These are phyloP conservation scores for Herminia tarsipennalis DNA, from an alignment of 2,888 invertebrate genomes.

Conservation along the genomic window DNA sequence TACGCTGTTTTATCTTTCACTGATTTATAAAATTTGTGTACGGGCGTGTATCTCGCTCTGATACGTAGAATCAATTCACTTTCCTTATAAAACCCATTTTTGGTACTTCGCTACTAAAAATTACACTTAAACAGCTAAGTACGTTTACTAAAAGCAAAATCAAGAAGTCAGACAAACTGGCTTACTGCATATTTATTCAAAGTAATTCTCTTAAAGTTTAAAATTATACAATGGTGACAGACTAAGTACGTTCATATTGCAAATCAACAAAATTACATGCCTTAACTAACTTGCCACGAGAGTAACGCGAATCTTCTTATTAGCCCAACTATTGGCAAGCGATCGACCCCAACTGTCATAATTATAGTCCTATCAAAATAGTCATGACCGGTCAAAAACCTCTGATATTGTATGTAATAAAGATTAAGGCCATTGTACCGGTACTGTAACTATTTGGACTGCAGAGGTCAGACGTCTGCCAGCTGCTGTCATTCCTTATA, in stretches of 20 bases:
- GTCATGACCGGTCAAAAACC: not conserved
- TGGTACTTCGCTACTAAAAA: too few relatives aligned
- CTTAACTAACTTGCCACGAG: not conserved
- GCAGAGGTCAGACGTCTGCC: slow-evolving; percentile 1
- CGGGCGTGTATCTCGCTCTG: slow-evolving; percentile 36
- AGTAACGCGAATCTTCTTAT: not conserved
- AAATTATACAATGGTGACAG: too few relatives aligned
- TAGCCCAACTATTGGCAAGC: not conserved
- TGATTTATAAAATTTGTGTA: slow-evolving; percentile 45
- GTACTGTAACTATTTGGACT: slow-evolving; percentile 4
- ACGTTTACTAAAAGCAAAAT: too few relatives aligned
- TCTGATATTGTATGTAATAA: not conserved
- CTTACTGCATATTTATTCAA: too few relatives aligned
- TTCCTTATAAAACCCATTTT: slow-evolving; percentile 21
- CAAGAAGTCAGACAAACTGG: too few relatives aligned
- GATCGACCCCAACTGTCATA: not conserved
- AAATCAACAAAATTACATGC: not conserved
- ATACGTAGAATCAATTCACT: slow-evolving; percentile 40
- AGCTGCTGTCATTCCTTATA: slow-evolving; percentile 2
- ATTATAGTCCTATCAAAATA: not conserved
- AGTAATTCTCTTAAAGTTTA: too few relatives aligned
- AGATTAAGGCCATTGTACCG: not conserved
- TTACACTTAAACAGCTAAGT: too few relatives aligned
- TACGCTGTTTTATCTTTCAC: slow-evolving; percentile 26
- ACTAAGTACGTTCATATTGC: too few relatives aligned